phyloP scores from a whole-genome alignment of 2,113 vertebrate genomes.

The Passer montanus region DNA sequence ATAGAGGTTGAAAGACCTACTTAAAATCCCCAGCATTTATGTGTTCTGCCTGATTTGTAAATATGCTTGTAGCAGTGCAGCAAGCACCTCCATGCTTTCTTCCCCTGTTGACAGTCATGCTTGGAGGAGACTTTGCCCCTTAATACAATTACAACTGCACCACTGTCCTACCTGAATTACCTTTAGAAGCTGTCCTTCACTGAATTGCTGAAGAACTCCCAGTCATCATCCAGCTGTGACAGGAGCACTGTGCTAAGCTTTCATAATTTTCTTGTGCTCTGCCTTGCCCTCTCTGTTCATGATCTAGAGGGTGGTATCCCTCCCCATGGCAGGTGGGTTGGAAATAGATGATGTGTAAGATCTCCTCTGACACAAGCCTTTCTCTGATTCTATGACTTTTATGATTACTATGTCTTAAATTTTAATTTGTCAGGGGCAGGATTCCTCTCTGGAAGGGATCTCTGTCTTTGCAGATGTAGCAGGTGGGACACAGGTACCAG shows the following conservation, averaged over 20 bases:
- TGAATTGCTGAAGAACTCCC: background rate
- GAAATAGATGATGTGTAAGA: background rate
- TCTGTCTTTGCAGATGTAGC: background rate
- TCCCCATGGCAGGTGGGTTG: rapidly evolving
- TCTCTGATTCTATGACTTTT: background rate
- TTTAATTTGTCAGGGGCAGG: background rate
- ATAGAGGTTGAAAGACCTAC: background rate
- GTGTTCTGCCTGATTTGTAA: background rate
- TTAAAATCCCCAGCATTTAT: background rate
- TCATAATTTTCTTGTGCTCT: background rate
- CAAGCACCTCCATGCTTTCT: background rate
- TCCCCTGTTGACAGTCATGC: background rate
- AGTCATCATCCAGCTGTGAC: background rate
- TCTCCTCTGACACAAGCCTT: background rate
- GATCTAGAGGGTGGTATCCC: background rate
- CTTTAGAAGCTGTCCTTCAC: background rate
- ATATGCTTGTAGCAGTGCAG: background rate
- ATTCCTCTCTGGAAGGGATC: background rate
- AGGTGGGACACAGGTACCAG: background rate
- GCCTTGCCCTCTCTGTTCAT: background rate
- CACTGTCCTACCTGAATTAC: background rate
- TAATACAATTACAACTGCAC: background rate
- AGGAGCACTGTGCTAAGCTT: background rate
- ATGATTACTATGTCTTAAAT: background rate
- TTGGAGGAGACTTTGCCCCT: background rate